A percentile compares a stretch with the other conserved stretches of the same genome.
phyloP scores from a whole-genome alignment of 1,140 invertebrate genomes.

The Orussus abietinus region DNA sequence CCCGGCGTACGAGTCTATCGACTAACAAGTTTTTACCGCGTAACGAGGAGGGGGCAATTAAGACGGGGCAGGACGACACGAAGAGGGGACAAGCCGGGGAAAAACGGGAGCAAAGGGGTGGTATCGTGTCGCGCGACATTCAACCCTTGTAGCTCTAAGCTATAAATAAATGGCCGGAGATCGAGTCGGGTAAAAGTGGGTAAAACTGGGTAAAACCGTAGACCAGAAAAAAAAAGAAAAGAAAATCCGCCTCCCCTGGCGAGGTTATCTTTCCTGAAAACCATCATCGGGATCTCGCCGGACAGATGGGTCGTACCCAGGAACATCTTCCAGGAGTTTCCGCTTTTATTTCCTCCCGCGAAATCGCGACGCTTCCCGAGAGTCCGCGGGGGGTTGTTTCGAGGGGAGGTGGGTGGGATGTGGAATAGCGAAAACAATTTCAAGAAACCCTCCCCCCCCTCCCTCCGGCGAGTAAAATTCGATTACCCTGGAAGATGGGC shows the following conservation, averaged over 20 bases:
- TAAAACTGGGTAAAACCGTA: too few species aligned
- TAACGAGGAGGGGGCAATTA: constrained; percentile 38
- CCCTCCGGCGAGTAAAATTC: constrained; percentile 43
- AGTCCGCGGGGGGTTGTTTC: constrained; percentile 18
- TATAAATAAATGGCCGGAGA: constrained; percentile 25
- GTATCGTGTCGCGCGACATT: constrained; percentile 40
- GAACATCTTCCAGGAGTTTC: too few species aligned
- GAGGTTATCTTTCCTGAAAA: too few species aligned
- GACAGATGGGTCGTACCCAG: too few species aligned
- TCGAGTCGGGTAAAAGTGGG: constrained; percentile 20
- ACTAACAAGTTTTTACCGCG: constrained; percentile 49
- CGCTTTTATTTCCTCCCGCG: constrained; percentile 9
- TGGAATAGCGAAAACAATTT: constrained; percentile 50
- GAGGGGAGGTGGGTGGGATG: constrained; percentile 12
- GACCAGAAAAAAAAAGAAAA: too few species aligned
- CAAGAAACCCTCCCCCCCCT: constrained; percentile 46
- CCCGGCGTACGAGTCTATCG: too few species aligned
- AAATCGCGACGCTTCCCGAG: constrained; percentile 23
- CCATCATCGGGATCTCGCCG: too few species aligned
- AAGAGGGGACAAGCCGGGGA: constrained; percentile 22
- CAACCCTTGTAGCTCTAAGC: constrained; percentile 30
- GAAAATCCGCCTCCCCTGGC: too few species aligned
- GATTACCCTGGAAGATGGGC: constrained; percentile 51
- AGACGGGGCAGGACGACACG: too few species aligned
- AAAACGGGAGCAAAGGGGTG: constrained; percentile 16